Percentiles rank a stretch among this genome's conserved stretches.
Evolutionary conservation across 2,797 vertebrate species (phyloP).

Genomic region (Tragelaphus eurycerus): DNA sequence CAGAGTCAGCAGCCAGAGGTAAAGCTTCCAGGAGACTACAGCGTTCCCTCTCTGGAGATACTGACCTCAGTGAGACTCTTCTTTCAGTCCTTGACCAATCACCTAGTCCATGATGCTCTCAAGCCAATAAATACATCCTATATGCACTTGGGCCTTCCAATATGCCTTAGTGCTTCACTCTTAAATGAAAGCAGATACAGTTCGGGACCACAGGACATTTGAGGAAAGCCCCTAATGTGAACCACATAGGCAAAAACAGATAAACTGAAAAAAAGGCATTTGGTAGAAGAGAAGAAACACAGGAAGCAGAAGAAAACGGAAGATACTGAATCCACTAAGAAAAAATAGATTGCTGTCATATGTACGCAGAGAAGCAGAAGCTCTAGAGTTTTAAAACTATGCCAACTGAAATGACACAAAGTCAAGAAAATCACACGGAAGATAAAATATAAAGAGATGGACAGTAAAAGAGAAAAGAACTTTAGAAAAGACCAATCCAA

Average conservation of each 20-base stretch:
- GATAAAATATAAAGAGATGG: constrained; percentile 3
- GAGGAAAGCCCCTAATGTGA: neutral
- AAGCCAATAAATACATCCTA: neutral
- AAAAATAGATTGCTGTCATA: neutral
- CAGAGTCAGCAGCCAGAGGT: neutral
- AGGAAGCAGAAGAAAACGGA: neutral
- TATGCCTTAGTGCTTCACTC: neutral
- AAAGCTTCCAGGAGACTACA: neutral
- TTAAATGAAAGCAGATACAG: neutral
- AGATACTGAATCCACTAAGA: neutral
- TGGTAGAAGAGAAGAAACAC: neutral
- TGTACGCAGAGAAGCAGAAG: neutral
- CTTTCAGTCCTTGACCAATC: neutral
- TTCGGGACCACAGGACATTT: neutral
- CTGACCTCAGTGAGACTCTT: neutral
- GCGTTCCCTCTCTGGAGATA: neutral
- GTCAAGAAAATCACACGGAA: constrained; percentile 27
- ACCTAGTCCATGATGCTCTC: neutral
- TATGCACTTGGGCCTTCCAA: neutral
- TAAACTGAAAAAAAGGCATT: neutral
- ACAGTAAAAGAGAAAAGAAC: neutral
- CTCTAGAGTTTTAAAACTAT: neutral
- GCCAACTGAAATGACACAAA: neutral
- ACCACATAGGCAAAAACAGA: neutral
- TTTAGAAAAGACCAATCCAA: neutral